Evolutionary conservation across 53 echinoderm and acorn worm species (phyloP), one percentile per base, ranked within the genome.

Genomic region (Echinarachnius parma): DNA sequence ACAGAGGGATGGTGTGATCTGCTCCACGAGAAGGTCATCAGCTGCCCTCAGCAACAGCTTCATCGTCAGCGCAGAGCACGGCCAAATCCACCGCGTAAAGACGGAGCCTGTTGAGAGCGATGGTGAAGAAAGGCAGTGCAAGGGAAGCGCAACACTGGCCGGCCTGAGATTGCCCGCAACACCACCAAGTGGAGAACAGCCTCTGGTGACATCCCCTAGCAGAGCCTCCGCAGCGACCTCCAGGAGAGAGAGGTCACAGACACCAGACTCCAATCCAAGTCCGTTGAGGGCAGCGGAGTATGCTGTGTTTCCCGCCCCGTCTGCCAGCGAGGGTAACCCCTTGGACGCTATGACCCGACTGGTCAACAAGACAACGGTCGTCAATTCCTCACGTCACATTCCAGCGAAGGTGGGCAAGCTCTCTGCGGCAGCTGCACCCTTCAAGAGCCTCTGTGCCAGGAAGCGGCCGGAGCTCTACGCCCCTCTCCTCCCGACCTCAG

Each of bases 1-100:
- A 13, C 74, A 72, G 28, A 55, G 74, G 42, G 74, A 72, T 56
- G 74, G 74, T 5, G 74, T 72, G 56, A 72, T 72, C 57, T 72
- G 74, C 28, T 16, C 74, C 26, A 55, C 74, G 8, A 72, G 74
- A 21, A 30, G 74, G 56, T 56, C 74, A 35, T 31, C 69, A 49
- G 56, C 39, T 28, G 34, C 37, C 37, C 56, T 56, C 15, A 56
- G 56, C 57, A 72, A 54, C 37, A 56, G 57, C 25, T 72, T 72
- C 13, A 28, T 42, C 39, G 74, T 72, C 28, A 34, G 42, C 45
- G 42, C 74, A 8, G 74, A 72, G 55, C 74, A 72, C 28, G 74
- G 74, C 16, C 74, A 72, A 15, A 57, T 72, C 10, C 74, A 72
- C 30, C 34, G 57, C 26, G 34, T 72, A 22, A 72, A 72, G 29